Conservation (phyloP, 2,888 invertebrate genomes). For the Drosophila cracens region DNA sequence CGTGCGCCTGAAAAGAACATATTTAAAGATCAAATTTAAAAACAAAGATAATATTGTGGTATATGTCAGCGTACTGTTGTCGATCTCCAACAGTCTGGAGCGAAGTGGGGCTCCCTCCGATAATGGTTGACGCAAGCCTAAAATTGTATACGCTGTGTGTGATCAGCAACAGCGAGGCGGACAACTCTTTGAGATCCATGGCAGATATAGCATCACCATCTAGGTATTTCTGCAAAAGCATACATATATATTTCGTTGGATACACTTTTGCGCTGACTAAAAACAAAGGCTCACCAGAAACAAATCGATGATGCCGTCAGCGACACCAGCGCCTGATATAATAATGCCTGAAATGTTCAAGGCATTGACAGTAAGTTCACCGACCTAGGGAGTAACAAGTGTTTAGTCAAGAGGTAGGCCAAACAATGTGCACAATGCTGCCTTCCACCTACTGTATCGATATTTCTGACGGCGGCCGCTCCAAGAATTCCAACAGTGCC, state of each 20-base stretch:
- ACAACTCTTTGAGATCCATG: constrained; percentile 77
- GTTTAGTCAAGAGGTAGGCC: background rate
- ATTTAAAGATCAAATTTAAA: background rate
- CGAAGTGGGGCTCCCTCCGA: constrained; percentile 62
- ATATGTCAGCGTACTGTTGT: constrained; percentile 68
- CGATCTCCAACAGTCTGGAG: constrained; percentile 76
- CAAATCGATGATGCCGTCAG: constrained; percentile 77
- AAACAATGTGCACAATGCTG: too few species aligned
- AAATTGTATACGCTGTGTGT: constrained; percentile 83
- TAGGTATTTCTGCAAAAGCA: constrained; percentile 66
- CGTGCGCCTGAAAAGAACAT: constrained; percentile 61
- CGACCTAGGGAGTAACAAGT: constrained; percentile 46
- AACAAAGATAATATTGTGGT: background rate
- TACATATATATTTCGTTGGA: background rate
- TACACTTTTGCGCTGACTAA: background rate
- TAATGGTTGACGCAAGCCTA: constrained; percentile 79
- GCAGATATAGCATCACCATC: constrained; percentile 76
- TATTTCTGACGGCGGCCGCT: constrained; percentile 74
- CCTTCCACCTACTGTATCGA: constrained; percentile 69
- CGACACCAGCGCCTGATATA: constrained; percentile 79
- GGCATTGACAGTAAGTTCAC: constrained; percentile 74
- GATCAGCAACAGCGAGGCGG: constrained; percentile 81
- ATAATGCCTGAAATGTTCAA: constrained; percentile 82
- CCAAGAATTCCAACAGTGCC: constrained; percentile 75
- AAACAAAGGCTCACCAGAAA: constrained; percentile 69